Conservation (phyloP, 2,797 vertebrate species). For the Graptemys geographica region DNA sequence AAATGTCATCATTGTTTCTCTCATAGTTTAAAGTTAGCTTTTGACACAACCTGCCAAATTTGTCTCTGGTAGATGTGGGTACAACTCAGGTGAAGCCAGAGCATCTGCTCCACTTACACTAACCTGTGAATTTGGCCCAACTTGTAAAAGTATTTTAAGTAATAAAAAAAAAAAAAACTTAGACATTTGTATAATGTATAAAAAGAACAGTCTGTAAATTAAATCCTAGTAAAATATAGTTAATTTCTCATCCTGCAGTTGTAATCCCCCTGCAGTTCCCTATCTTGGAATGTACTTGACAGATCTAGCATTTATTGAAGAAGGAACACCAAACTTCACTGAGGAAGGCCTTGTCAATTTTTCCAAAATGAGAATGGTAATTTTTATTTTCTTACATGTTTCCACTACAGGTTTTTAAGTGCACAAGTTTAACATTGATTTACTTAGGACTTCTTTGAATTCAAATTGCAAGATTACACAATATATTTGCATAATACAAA, state of each 20-base stretch:
- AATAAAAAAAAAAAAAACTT: neutral
- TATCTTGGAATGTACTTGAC: conserved; percentile 98
- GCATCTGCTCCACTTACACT: neutral
- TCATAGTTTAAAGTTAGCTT: neutral
- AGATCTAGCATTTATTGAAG: conserved; percentile 96
- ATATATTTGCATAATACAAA: neutral
- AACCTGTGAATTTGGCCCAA: neutral
- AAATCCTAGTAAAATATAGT: neutral
- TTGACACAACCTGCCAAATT: neutral
- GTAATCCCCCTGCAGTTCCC: conserved; percentile 95
- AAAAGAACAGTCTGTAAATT: neutral
- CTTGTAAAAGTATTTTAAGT: neutral
- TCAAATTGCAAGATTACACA: neutral
- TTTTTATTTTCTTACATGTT: conserved; percentile 23
- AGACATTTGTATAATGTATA: neutral
- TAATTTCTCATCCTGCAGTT: conserved; percentile 79
- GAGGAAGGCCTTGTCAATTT: conserved; percentile 98
- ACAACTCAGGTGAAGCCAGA: neutral
- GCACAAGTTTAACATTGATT: neutral
- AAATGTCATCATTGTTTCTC: neutral
- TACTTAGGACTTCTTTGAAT: neutral
- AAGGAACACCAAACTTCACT: conserved; percentile 96
- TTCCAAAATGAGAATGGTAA: conserved; percentile 99
- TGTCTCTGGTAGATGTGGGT: neutral
- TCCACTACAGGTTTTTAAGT: neutral